phyloP scores from a whole-genome alignment of 2,888 invertebrate species.

The Sisyra terminalis region DNA sequence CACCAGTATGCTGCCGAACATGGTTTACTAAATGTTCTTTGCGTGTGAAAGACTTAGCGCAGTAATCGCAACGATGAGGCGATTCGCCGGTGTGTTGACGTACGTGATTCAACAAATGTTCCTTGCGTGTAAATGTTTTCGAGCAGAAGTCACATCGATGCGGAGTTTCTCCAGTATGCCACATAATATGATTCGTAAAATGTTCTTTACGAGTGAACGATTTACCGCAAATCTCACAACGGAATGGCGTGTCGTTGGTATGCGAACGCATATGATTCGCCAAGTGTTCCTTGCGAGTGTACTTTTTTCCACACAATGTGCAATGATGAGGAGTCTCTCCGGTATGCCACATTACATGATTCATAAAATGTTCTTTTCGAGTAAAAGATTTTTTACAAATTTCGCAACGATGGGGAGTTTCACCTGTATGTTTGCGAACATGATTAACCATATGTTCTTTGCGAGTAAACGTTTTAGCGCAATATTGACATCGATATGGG shows the following conservation, averaged over 20 bases:
- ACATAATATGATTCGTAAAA: conserved; percentile 79
- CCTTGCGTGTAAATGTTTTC: conserved; percentile 62
- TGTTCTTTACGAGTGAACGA: conserved; percentile 80
- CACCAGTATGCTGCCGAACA: conserved; percentile 64
- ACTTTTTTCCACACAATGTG: conserved; percentile 75
- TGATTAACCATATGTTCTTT: conserved; percentile 69
- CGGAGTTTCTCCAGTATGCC: conserved; percentile 71
- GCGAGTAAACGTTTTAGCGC: conserved; percentile 58
- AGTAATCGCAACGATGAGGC: conserved; percentile 71
- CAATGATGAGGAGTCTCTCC: conserved; percentile 81
- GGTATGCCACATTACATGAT: conserved; percentile 67
- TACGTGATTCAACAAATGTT: conserved; percentile 61
- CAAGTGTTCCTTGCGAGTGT: conserved; percentile 76
- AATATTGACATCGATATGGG: conserved; percentile 59
- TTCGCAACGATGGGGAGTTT: conserved; percentile 60
- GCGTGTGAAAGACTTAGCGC: conserved; percentile 73
- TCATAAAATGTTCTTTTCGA: conserved; percentile 61
- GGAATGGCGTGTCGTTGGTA: conserved; percentile 74
- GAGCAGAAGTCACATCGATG: conserved; percentile 66
- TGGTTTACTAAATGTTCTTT: conserved; percentile 78
- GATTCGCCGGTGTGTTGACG: conserved; percentile 69
- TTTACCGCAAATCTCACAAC: conserved; percentile 78
- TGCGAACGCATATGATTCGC: conserved; percentile 79
- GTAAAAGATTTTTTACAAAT: conserved; percentile 67
- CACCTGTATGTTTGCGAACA: conserved; percentile 58